phyloP scores from a whole-genome alignment of 1,140 invertebrate genomes.

The Drosophila baimaii region DNA sequence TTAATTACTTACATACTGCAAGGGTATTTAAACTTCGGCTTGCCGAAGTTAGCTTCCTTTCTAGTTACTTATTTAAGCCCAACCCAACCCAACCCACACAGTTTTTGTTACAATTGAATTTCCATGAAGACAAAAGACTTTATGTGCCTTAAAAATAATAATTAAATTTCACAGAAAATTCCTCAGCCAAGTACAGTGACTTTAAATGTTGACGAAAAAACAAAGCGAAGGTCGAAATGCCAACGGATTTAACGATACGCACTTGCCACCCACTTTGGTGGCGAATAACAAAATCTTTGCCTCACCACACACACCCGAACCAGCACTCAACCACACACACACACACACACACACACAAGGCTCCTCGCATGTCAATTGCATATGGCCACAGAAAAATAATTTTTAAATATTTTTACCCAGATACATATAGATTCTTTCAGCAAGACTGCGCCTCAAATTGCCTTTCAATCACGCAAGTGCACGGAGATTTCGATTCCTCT shows the following conservation, averaged over 20 bases:
- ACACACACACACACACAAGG: not conserved
- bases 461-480: slow-evolving; percentile 16
- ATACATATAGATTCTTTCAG: slow-evolving; percentile 14
- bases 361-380: slow-evolving; percentile 16
- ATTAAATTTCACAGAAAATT: not conserved
- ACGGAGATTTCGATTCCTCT: not conserved
- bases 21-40: no score
- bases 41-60: no score
- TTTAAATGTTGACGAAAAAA: not conserved
- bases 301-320: slow-evolving; percentile 5
- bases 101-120: no score
- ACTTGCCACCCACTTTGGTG: not conserved
- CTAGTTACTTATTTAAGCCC: no score
- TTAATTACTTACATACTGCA: no score
- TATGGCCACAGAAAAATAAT: slow-evolving; percentile 21
- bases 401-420: slow-evolving; percentile 8
- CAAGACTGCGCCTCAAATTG: slow-evolving; percentile 17
- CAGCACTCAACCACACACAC: slow-evolving; percentile 1
- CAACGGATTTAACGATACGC: slow-evolving; percentile 15
- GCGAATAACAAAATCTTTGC: slow-evolving; percentile 1
- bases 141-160: not conserved
- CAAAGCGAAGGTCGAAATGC: not conserved
- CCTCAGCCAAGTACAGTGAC: no score
- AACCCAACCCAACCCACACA: no score
- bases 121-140: not conserved